phyloP scores from a whole-genome alignment of 2,888 invertebrate species.

The Cacoxenus indagator region DNA sequence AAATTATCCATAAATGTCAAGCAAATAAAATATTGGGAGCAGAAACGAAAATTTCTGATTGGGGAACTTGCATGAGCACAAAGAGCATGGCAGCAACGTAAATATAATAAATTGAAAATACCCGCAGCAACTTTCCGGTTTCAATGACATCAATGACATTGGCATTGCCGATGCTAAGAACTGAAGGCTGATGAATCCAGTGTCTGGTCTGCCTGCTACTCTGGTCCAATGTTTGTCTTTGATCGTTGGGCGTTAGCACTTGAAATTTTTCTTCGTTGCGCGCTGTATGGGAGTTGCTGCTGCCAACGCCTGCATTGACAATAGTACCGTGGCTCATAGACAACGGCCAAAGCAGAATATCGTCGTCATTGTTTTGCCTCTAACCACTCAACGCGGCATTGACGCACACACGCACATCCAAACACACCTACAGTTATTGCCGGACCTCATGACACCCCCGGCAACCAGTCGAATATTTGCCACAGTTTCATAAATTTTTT shows the following conservation, averaged over 20 bases:
- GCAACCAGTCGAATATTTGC: slow-evolving; percentile 15
- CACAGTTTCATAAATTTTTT: slow-evolving; percentile 26
- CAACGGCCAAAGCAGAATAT: not conserved
- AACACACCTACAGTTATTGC: not conserved
- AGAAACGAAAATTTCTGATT: not conserved
- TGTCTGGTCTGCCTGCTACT: slow-evolving; percentile 34
- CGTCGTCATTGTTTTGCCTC: slow-evolving; percentile 3
- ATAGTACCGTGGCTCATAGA: not conserved
- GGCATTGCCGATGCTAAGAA: slow-evolving; percentile 44
- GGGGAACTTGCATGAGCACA: too few relatives aligned
- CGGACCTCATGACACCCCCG: not conserved
- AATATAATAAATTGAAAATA: slow-evolving; percentile 56
- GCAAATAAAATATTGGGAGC: not conserved
- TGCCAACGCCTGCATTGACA: not conserved
- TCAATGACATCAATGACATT: slow-evolving; percentile 59
- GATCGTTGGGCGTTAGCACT: slow-evolving; percentile 51
- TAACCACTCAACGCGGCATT: not conserved
- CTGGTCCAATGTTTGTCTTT: slow-evolving; percentile 49
- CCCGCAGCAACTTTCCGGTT: slow-evolving; percentile 65
- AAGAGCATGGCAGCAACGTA: slow-evolving; percentile 18
- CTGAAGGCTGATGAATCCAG: not conserved
- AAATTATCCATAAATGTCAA: slow-evolving; percentile 51
- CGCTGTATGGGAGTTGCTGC: not conserved
- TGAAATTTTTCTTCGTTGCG: slow-evolving; percentile 26
- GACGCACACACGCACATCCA: not conserved